phyloP scores from a whole-genome alignment of 2,888 invertebrate genomes.

The Yponomeuta evonymella region DNA sequence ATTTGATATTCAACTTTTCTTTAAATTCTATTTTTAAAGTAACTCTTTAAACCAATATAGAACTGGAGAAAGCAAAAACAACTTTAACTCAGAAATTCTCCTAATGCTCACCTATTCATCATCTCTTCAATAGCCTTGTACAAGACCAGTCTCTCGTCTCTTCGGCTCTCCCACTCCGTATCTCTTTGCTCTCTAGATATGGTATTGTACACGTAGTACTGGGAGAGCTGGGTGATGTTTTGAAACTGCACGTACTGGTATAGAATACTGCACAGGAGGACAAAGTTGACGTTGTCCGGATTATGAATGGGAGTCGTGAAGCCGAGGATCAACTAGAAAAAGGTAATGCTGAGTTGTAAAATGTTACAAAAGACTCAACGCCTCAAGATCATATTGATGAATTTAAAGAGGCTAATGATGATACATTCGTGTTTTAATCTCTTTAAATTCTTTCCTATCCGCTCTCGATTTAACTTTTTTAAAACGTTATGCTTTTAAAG shows the following conservation, averaged over 20 bases:
- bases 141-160: conserved; percentile 54
- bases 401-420: too few species aligned
- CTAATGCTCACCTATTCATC: conserved; percentile 46
- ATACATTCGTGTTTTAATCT: too few species aligned
- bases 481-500: too few species aligned
- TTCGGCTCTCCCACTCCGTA: conserved; percentile 40
- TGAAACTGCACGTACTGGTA: conserved; percentile 77
- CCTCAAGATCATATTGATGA: too few species aligned
- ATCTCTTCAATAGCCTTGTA: conserved; percentile 52
- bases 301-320: conserved; percentile 75
- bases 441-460: too few species aligned
- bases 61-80: too few species aligned
- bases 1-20: too few species aligned
- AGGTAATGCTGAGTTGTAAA: conserved; percentile 11
- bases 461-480: too few species aligned
- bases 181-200: conserved; percentile 58
- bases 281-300: conserved; percentile 67
- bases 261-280: conserved; percentile 78
- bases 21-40: too few species aligned
- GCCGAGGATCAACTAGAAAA: conserved; percentile 76
- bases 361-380: too few species aligned
- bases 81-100: background rate
- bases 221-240: conserved; percentile 68
- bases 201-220: conserved; percentile 62
- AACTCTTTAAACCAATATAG: too few species aligned